Evolutionary conservation across 1,140 invertebrate species (phyloP).

Genomic region (Sitophilus oryzae): DNA sequence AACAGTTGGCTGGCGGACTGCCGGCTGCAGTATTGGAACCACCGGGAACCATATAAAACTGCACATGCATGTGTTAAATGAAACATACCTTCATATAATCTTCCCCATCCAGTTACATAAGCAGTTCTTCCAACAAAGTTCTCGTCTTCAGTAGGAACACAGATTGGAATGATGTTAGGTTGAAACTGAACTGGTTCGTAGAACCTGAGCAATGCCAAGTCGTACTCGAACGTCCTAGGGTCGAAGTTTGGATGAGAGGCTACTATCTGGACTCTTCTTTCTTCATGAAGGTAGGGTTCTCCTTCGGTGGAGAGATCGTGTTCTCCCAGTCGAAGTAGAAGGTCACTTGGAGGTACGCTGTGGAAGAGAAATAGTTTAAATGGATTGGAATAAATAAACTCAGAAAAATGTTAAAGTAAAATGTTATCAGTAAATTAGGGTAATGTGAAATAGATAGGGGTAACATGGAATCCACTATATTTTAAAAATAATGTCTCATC

Average conservation of each 20-base stretch:
- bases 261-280: constrained; percentile 82
- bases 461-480: no score
- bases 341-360: constrained; percentile 86
- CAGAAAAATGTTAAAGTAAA: no score
- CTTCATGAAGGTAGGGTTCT: constrained; percentile 82
- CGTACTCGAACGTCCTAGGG: constrained; percentile 86
- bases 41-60: no score
- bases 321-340: constrained; percentile 81
- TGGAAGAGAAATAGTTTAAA: no score
- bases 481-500: no score
- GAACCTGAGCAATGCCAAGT: constrained; percentile 81
- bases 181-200: constrained; percentile 86
- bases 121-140: constrained; percentile 80
- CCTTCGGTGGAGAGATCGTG: constrained; percentile 80
- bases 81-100: constrained; percentile 85
- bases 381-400: no score
- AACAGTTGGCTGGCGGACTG: no score
- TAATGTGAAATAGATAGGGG: no score
- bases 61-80: no score
- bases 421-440: no score
- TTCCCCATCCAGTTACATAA: constrained; percentile 87
- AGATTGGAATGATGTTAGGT: constrained; percentile 86
- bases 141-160: constrained; percentile 80
- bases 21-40: no score
- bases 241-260: constrained; percentile 90